Evolutionary conservation across 1,140 invertebrate genomes (phyloP).

Genomic region (Drosophila rhopaloa): DNA sequence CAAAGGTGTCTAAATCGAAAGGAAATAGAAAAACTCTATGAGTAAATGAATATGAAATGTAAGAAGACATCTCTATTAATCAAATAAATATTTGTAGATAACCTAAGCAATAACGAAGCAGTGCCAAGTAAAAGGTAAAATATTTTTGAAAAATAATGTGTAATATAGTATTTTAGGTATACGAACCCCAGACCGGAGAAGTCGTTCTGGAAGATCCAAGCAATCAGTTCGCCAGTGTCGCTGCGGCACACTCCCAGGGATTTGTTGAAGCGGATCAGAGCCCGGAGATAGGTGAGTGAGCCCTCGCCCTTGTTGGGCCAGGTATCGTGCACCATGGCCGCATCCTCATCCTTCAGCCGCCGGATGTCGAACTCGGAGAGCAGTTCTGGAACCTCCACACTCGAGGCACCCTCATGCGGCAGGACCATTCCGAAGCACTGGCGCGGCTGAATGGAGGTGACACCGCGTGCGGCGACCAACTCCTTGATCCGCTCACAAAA

Average conservation of each 20-base stretch:
- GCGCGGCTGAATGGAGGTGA: constrained; percentile 40
- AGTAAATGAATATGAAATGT: no score
- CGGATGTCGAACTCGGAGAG: constrained; percentile 61
- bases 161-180: no score
- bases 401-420: constrained; percentile 19
- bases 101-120: no score
- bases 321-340: constrained; percentile 45
- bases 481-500: constrained; percentile 51
- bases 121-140: no score
- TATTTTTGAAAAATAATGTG: no score
- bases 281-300: constrained; percentile 62
- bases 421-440: constrained; percentile 63
- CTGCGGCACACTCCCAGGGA: constrained; percentile 59
- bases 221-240: constrained; percentile 59
- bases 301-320: constrained; percentile 80
- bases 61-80: no score
- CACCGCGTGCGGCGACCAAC: constrained; percentile 42
- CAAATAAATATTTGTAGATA: no score
- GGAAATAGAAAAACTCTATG: no score
- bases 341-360: constrained; percentile 49
- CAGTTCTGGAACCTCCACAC: constrained; percentile 43
- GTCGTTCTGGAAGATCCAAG: constrained; percentile 81
- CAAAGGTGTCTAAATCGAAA: no score
- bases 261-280: constrained; percentile 59
- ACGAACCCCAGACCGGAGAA: constrained; percentile 70